Evolutionary conservation across 2,113 vertebrate genomes (phyloP).

Genomic region (Halcyon malimbica): DNA sequence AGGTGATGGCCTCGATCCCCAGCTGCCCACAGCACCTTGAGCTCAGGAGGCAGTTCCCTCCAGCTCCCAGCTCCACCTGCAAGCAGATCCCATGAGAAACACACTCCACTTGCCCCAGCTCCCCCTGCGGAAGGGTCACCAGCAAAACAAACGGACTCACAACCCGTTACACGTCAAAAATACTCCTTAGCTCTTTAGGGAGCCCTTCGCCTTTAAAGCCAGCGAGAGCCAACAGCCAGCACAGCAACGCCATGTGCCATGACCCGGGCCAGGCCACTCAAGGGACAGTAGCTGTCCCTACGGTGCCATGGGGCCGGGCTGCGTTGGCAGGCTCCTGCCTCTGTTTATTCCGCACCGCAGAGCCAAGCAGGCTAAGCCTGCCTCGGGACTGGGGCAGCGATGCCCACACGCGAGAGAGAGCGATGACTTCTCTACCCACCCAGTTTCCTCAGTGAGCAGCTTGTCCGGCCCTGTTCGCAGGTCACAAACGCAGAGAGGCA

Average conservation of each 20-base stretch:
- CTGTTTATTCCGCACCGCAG: neutral
- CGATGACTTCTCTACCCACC: neutral
- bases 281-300: neutral
- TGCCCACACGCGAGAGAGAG: neutral
- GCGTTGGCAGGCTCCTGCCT: neutral
- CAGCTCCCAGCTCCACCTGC: neutral
- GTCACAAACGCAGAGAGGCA: neutral
- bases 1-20: neutral
- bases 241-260: neutral
- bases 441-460: neutral
- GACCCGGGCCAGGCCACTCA: neutral
- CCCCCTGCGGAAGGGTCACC: neutral
- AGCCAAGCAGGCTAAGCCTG: neutral
- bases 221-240: rapidly evolving
- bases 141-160: rapidly evolving
- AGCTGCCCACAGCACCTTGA: neutral
- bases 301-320: neutral
- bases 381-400: rapidly evolving
- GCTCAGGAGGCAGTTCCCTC: neutral
- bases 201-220: neutral
- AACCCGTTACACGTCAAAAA: rapidly evolving
- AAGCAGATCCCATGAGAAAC: rapidly evolving
- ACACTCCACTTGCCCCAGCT: rapidly evolving
- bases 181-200: rapidly evolving
- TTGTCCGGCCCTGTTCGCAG: neutral